These are phyloP conservation scores for Lampropteryx suffumata DNA, from an alignment of 2,888 invertebrate genomes.

Conservation along the genomic window DNA sequence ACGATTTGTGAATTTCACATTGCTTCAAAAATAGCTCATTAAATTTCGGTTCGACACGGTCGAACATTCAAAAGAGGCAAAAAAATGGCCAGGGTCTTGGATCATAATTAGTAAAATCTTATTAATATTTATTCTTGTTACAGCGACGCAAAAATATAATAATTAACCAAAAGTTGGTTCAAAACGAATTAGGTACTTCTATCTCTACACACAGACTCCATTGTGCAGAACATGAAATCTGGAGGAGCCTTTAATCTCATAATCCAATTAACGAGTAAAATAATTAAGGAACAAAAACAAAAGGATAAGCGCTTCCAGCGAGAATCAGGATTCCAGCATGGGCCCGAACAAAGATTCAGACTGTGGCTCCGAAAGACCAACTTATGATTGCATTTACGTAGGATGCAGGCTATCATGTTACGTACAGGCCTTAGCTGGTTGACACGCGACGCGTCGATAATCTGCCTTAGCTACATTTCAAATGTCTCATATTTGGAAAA, in stretches of 20 bases:
- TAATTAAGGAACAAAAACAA: constrained; percentile 50
- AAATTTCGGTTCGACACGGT: no score
- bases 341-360: constrained; percentile 38
- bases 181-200: no score
- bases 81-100: no score
- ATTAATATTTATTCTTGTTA: no score
- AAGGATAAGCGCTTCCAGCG: constrained; percentile 41
- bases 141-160: neutral
- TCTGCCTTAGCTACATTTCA: no score
- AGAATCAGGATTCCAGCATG: constrained; percentile 44
- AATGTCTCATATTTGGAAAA: no score
- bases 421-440: no score
- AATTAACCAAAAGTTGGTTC: neutral
- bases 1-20: no score
- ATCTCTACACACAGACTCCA: neutral
- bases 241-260: constrained; percentile 47
- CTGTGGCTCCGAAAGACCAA: constrained; percentile 16
- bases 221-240: constrained; percentile 22
- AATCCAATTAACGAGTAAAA: constrained; percentile 52
- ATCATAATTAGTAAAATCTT: no score
- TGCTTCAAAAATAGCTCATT: no score
- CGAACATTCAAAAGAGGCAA: no score
- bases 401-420: neutral
- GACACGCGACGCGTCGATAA: no score
- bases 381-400: neutral